These are phyloP conservation scores for Paraplagusia blochii DNA, from an alignment of 2,113 vertebrate genomes.

Conservation along the genomic window DNA sequence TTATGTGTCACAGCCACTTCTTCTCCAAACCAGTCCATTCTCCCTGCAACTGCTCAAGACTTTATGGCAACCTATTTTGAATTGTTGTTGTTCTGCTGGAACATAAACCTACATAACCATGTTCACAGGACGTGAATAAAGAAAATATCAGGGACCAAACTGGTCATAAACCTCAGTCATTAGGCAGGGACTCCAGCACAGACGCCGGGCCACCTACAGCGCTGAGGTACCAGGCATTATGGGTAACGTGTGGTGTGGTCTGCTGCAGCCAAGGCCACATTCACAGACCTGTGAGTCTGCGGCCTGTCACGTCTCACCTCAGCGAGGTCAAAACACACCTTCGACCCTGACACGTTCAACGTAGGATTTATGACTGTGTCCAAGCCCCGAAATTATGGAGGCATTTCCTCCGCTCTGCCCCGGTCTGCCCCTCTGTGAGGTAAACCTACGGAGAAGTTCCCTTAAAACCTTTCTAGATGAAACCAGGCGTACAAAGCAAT, in stretches of 20 bases:
- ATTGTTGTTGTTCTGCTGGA: too few relatives aligned
- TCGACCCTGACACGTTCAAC: conserved; percentile 56
- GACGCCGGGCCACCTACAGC: conserved; percentile 32
- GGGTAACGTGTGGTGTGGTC: conserved; percentile 66
- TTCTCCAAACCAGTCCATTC: too few relatives aligned
- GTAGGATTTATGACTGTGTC: conserved; percentile 60
- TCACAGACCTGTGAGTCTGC: conserved; percentile 53
- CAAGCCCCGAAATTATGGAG: conserved; percentile 45
- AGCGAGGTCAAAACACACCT: conserved; percentile 53
- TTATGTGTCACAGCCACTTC: too few relatives aligned
- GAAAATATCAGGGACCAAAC: not conserved
- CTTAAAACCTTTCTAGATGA: conserved; percentile 1
- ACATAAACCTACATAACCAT: too few relatives aligned
- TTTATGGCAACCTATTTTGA: too few relatives aligned
- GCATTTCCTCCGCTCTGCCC: conserved; percentile 38
- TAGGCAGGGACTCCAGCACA: conserved; percentile 12
- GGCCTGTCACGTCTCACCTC: conserved; percentile 67
- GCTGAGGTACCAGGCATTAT: conserved; percentile 40
- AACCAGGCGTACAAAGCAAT: too few relatives aligned
- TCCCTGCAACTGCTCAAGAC: too few relatives aligned
- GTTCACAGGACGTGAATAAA: too few relatives aligned
- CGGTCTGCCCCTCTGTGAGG: conserved; percentile 3
- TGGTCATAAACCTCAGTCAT: not conserved
- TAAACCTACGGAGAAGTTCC: conserved; percentile 2
- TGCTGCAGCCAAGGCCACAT: conserved; percentile 30